Conservation (phyloP, 1,140 invertebrate genomes). For the Anastrepha ludens region DNA sequence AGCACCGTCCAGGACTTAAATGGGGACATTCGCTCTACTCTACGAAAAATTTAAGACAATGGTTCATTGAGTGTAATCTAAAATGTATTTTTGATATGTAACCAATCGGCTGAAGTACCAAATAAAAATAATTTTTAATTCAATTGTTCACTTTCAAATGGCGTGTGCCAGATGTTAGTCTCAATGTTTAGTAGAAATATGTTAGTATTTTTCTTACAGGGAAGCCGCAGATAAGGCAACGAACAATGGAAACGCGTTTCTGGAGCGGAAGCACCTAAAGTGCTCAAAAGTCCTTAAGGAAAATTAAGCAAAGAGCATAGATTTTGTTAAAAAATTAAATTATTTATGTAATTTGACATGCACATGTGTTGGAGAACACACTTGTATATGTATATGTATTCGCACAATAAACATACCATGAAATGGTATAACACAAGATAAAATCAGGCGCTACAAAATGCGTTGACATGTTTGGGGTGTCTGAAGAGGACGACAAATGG, state of each 20-base stretch:
- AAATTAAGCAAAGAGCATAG: not conserved
- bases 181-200: too few relatives aligned
- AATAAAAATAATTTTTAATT: too few relatives aligned
- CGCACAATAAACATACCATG: not conserved
- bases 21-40: too few relatives aligned
- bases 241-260: too few relatives aligned
- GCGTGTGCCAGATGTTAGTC: too few relatives aligned
- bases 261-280: not conserved
- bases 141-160: too few relatives aligned
- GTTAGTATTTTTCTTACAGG: not conserved
- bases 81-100: too few relatives aligned
- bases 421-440: not conserved
- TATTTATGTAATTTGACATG: constrained; percentile 26
- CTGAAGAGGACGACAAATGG: not conserved
- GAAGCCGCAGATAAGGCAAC: not conserved
- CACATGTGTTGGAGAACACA: not conserved
- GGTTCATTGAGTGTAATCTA: too few relatives aligned
- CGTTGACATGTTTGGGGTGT: not conserved
- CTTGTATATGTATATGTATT: not conserved
- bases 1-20: too few relatives aligned
- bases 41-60: too few relatives aligned
- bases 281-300: not conserved
- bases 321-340: constrained; percentile 28
- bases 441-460: not conserved
- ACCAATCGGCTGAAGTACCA: too few relatives aligned